Base-by-base conservation (phyloP, 2,113 vertebrate species). In the Ceratotherium simum region DNA sequence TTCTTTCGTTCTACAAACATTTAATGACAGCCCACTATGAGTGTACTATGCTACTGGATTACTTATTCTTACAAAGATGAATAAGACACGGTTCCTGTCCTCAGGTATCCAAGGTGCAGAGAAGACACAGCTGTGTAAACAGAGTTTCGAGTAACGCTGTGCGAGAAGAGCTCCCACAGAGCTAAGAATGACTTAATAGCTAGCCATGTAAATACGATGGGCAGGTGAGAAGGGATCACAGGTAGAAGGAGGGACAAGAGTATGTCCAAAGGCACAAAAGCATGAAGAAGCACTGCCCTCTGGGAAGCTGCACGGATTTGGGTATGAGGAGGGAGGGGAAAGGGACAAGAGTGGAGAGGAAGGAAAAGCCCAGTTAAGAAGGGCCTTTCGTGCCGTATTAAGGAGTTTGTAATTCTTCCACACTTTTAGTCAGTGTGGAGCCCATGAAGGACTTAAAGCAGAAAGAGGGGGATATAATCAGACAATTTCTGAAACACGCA, bases 271-370 rank as follows among this genome's bases (percentile, higher is more conserved):
- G 67, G 33, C 29, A 27, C 48, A 33, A 48, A 78, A 60, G 14
- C 20, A 5, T 6, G 10, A 56, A 62, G 42, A 60, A 21, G 58
- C 1, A 1, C 33, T 8, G 25, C 33, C 2, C 2, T 33, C 69
- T 7, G 4, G 51, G 54, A 39, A 87, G 25, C 6, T 5, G 6
- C 2, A 0, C 6, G 5, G 5, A 6, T n/a, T 3, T 33, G 46
- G 62, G 39, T 62, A 4, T 31, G 72, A 69, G 48, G 16, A 69
- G 39, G 10, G 27, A 91, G 23, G 10, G 6, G 14, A 9, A 33
- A 69, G 56, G 23, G 58, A 51, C 42, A 39, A 25, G 42, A 51
- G 2, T 7, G n/a, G n/a, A 79, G 60, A 64, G 29, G 31, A 42
- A 23, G 69, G 48, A 51, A 56, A 36, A 51, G 1, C n/a, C 36